Evolutionary conservation across 1,140 invertebrate species (phyloP).

Genomic region (Magallana ariakensis): DNA sequence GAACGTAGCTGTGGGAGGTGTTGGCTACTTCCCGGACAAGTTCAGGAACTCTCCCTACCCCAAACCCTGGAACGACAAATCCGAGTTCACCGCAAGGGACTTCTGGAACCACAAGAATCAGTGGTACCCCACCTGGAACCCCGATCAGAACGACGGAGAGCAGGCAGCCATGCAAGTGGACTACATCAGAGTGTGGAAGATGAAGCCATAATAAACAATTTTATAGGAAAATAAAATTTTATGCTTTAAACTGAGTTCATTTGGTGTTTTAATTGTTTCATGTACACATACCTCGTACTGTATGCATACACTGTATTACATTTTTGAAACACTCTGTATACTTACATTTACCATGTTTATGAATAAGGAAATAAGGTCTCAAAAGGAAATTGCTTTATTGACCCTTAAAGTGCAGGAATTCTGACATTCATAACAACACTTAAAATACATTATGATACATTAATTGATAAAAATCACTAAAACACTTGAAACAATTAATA

Average conservation of each 20-base stretch:
- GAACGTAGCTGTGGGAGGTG: conserved; percentile 86
- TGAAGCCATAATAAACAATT: conserved; percentile 59
- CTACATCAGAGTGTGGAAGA: conserved; percentile 71
- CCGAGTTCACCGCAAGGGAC: conserved; percentile 75
- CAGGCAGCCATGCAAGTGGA: conserved; percentile 83
- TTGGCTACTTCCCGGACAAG: conserved; percentile 85
- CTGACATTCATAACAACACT: no score
- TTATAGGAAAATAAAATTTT: conserved; percentile 66
- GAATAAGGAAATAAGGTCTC: no score
- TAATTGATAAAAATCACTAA: no score
- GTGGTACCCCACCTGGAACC: conserved; percentile 85
- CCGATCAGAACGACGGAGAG: conserved; percentile 72
- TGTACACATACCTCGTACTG: not conserved
- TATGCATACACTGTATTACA: no score
- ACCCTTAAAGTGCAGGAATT: no score
- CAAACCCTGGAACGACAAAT: conserved; percentile 87
- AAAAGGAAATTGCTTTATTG: no score
- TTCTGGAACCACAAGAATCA: conserved; percentile 83
- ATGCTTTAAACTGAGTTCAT: not conserved
- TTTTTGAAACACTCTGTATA: no score
- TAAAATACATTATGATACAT: no score
- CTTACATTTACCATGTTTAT: no score
- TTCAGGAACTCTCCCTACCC: conserved; percentile 60
- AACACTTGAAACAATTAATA: no score
- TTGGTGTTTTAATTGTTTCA: not conserved